phyloP scores from a whole-genome alignment of 1,140 invertebrate species.

The Meloidogyne floridensis region DNA sequence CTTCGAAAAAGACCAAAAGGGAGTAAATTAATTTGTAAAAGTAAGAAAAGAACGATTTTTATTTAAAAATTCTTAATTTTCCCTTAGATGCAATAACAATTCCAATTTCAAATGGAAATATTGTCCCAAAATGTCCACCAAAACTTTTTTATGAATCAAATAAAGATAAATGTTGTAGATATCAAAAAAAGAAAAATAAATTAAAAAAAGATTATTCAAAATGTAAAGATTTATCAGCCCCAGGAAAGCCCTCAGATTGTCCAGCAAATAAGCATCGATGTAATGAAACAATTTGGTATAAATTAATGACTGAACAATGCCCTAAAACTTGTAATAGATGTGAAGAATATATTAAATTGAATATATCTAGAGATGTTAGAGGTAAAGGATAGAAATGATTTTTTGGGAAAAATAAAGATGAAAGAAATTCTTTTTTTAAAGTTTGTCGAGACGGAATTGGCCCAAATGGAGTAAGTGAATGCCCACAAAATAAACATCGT shows the following conservation, averaged over 20 bases:
- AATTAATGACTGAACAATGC: constrained; percentile 27
- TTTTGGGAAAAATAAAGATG: neutral
- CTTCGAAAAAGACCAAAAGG: neutral
- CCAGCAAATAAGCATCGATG: constrained; percentile 26
- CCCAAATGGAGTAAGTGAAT: constrained; percentile 20
- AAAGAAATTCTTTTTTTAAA: neutral
- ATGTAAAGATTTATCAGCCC: constrained; percentile 20
- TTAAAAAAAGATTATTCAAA: neutral
- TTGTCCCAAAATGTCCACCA: neutral
- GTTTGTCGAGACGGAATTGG: constrained; percentile 13
- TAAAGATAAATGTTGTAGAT: neutral
- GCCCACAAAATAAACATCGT: constrained; percentile 8
- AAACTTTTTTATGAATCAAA: constrained; percentile 7
- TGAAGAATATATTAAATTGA: constrained; percentile 1
- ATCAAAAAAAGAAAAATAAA: neutral
- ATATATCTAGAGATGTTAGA: neutral
- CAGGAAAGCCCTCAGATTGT: constrained; percentile 16
- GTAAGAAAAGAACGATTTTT: neutral
- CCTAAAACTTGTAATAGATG: constrained; percentile 25
- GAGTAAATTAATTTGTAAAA: constrained; percentile 1
- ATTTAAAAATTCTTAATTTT: neutral
- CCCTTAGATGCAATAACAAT: neutral
- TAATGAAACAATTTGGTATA: constrained; percentile 22
- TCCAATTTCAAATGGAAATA: constrained; percentile 9
- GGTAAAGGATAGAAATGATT: neutral